These are phyloP conservation scores for Laspeyria flexula DNA, from an alignment of 2,888 invertebrate genomes.

Conservation along the genomic window DNA sequence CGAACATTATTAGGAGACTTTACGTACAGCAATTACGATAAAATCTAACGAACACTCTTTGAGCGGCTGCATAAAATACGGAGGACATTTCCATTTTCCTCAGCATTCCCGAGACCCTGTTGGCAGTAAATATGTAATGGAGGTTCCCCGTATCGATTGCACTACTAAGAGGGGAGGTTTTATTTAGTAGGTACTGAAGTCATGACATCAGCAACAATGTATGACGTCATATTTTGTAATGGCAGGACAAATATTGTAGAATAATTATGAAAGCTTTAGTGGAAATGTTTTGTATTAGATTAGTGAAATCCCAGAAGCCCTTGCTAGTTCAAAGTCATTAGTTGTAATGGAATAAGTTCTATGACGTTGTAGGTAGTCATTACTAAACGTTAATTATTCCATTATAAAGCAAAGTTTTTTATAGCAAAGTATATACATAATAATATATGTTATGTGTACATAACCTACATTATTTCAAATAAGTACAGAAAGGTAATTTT, in stretches of 20 bases:
- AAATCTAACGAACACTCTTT: conserved; percentile 40
- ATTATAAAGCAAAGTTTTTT: no score
- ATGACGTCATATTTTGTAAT: conserved; percentile 21
- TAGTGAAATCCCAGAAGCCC: conserved; percentile 10
- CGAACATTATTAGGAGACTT: background rate
- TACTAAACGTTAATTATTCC: background rate
- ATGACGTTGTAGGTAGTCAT: background rate
- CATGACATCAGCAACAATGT: conserved; percentile 66
- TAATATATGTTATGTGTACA: no score
- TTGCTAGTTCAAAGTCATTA: conserved; percentile 1
- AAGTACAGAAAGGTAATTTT: no score
- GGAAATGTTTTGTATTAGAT: conserved; percentile 5
- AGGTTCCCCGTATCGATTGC: conserved; percentile 71
- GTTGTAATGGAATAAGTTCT: conserved; percentile 2
- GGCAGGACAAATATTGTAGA: conserved; percentile 4
- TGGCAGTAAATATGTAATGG: conserved; percentile 78
- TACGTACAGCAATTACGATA: conserved; percentile 33
- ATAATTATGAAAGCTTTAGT: conserved; percentile 12
- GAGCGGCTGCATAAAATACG: conserved; percentile 43
- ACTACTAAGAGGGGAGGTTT: conserved; percentile 61
- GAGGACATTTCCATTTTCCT: conserved; percentile 60
- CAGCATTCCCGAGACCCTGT: conserved; percentile 55
- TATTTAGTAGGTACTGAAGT: conserved; percentile 57
- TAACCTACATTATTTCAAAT: no score
- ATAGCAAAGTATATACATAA: no score